A percentile compares a stretch with the other conserved stretches of the same genome.
Evolutionary conservation across 30 jellyfish, hydroid and myxozoan genomes (phyloP).

Genomic region (Chrysaora quinquecirrha): DNA sequence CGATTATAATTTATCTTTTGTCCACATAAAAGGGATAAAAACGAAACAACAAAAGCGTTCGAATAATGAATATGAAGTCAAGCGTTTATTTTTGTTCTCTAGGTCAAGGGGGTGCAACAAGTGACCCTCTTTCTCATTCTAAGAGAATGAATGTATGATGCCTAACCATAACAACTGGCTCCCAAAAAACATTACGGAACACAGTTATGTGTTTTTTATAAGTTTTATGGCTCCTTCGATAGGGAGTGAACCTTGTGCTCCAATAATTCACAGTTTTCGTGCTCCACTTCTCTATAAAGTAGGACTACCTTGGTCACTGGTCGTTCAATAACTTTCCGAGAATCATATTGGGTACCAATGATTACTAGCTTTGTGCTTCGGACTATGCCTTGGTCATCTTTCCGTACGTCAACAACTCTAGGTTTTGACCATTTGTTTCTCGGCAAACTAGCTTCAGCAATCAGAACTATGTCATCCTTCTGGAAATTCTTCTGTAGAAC

Average conservation of each 20-base stretch:
- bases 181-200: not conserved
- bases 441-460: slow-evolving; percentile 18
- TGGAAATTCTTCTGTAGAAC: not conserved
- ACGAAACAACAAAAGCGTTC: no score
- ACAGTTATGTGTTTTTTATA: not conserved
- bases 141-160: no score
- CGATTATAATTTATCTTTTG: no score
- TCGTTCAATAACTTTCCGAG: not conserved
- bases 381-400: not conserved
- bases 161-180: slow-evolving; percentile 9
- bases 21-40: no score
- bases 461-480: no score
- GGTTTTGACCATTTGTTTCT: slow-evolving; percentile 37
- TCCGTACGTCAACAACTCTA: slow-evolving; percentile 9
- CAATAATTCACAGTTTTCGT: not conserved
- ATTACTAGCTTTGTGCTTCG: not conserved
- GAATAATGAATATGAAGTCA: no score
- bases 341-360: not conserved
- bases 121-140: no score
- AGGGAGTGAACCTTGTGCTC: not conserved
- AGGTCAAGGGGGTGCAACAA: no score
- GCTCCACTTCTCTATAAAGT: not conserved
- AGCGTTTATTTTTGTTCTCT: no score
- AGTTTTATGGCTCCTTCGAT: not conserved
- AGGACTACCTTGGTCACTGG: not conserved